Base-by-base conservation (phyloP, 2,888 invertebrate species). In the Galeruca laticollis region DNA sequence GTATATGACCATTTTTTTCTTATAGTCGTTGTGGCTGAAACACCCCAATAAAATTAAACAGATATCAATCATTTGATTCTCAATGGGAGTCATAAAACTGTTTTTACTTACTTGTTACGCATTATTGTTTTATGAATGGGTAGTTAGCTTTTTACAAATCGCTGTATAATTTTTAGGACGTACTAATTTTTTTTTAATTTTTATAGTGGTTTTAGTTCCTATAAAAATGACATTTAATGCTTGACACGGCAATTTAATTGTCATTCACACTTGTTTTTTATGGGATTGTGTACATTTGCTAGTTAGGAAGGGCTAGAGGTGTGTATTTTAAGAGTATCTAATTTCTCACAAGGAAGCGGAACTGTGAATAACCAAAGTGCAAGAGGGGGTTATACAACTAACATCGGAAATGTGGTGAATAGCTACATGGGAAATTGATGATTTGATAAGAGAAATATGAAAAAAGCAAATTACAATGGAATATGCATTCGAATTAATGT, bases 1-100 rank as follows among this genome's bases (percentile, higher is more conserved):
- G 78, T 78, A 76, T 70, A 64, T 61, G 62, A 67, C 57, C 66
- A 69, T 73, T 71, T 73, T 70, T 71, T 72, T 62, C 61, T 66
- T 69, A 71, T 60, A 40, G 59, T 40, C 66, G 59, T 66, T 66
- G 66, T 66, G 49, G 59, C 59, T 59, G 66, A 66, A 66, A 66
- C 49, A 66, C 66, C 59, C 66, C 66, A 66, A 66, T 66, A 66
- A 66, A 66, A 66, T 66, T 66, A 66, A 66, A 60, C 59, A 66
- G 60, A 66, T 66, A 66, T 66, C 66, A 66, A 66, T 66, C 66
- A 66, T 57, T 59, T 66, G 66, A 66, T 66, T 33, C 59, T 66
- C 66, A 60, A 60, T 47, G 59, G 33, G n/a, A 51, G 59, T 18
- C 51, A 60, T 66, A 66, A 66, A 66, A 66, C 6, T 37, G 51